phyloP scores from a whole-genome alignment of 2,888 invertebrate species.

The Erpobdella octoculata region DNA sequence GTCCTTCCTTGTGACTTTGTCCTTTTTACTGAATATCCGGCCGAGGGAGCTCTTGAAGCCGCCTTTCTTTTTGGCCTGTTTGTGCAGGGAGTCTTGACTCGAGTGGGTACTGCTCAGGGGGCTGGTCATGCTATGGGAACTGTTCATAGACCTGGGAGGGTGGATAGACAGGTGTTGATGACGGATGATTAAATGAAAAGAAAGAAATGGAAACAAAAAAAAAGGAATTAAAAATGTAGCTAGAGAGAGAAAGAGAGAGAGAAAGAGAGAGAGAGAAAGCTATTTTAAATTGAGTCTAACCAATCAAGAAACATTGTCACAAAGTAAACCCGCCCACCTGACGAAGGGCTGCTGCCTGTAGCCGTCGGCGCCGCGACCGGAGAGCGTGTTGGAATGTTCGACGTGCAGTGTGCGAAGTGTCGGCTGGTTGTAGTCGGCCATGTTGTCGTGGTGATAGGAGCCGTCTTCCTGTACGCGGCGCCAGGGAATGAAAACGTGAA shows the following conservation, averaged over 20 bases:
- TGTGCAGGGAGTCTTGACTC: conserved; percentile 82
- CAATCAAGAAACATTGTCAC: background rate
- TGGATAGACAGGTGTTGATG: background rate
- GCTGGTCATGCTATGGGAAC: conserved; percentile 47
- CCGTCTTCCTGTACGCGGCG: conserved; percentile 3
- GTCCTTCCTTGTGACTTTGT: conserved; percentile 16
- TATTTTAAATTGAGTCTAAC: too few relatives aligned
- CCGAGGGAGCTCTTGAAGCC: conserved; percentile 93
- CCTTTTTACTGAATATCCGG: conserved; percentile 81
- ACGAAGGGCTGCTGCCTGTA: conserved; percentile 19
- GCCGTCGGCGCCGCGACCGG: background rate
- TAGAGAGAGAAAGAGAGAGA: too few relatives aligned
- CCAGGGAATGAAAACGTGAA: background rate
- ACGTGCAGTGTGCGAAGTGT: conserved; percentile 13
- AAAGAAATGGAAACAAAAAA: too few relatives aligned
- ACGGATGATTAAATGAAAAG: too few relatives aligned
- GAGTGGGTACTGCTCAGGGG: conserved; percentile 63
- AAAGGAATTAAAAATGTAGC: too few relatives aligned
- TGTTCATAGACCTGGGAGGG: conserved; percentile 45
- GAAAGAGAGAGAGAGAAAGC: too few relatives aligned
- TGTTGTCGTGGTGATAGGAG: conserved; percentile 15
- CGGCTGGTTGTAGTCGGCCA: conserved; percentile 8
- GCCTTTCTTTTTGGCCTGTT: conserved; percentile 61
- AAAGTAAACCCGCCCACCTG: conserved; percentile 5
- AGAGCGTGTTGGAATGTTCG: conserved; percentile 17